A percentile compares a stretch with the other conserved stretches of the same genome.
Conservation (phyloP, 2,797 vertebrate species). For the Odontamblyopus rebecca region DNA sequence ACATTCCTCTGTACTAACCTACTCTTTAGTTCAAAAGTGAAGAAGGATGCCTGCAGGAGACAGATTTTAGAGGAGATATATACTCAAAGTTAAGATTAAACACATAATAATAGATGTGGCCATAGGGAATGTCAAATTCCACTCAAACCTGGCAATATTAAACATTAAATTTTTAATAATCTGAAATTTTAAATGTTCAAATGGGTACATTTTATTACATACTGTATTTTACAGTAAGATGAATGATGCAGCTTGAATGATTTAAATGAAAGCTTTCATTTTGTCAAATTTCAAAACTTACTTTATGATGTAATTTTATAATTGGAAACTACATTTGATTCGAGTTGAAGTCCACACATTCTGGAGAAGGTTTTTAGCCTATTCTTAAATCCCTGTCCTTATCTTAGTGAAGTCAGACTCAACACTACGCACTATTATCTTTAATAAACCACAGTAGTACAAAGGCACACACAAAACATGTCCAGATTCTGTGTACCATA, state of each 20-base stretch:
- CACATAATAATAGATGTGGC: neutral
- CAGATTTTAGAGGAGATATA: conserved; percentile 9
- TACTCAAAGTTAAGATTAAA: neutral
- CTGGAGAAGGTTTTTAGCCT: neutral
- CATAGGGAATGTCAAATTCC: neutral
- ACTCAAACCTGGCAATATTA: neutral
- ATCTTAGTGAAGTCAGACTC: too few species aligned
- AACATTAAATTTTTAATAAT: neutral
- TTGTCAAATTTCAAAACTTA: too few species aligned
- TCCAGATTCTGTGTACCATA: neutral
- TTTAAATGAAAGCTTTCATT: too few species aligned
- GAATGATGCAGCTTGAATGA: too few species aligned
- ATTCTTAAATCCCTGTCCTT: neutral
- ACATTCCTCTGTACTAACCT: conserved; percentile 63
- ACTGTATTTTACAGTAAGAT: too few species aligned
- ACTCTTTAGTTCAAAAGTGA: conserved; percentile 46
- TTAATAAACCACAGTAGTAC: too few species aligned
- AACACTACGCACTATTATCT: too few species aligned
- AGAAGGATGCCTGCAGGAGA: conserved; percentile 38
- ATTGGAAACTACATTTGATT: too few species aligned
- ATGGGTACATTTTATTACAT: too few species aligned
- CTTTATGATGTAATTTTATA: too few species aligned
- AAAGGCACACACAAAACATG: neutral
- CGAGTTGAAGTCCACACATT: neutral
- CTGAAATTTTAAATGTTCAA: neutral